A percentile compares a stretch with the other conserved stretches of the same genome.
Conservation (phyloP, 1,140 invertebrate genomes). For the Tyrophagus putrescentiae region DNA sequence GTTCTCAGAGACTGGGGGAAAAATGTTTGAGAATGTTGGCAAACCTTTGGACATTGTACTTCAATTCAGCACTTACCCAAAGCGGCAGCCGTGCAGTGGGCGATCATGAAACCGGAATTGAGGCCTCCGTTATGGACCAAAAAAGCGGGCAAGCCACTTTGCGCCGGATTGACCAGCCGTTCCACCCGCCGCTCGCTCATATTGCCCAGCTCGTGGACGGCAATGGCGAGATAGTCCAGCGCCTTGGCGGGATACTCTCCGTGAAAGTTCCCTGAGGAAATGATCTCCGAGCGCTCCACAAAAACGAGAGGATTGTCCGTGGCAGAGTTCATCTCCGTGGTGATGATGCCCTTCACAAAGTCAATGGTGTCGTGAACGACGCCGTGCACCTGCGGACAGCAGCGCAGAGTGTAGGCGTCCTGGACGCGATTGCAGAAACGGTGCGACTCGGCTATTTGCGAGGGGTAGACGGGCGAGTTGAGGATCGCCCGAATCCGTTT, state of each 20-base stretch:
- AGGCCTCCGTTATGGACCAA: slow-evolving; percentile 52
- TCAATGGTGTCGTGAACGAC: slow-evolving; percentile 54
- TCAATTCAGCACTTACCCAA: too few species aligned
- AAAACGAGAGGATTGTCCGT: slow-evolving; percentile 60
- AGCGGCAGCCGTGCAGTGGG: slow-evolving; percentile 54
- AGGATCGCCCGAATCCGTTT: slow-evolving; percentile 45
- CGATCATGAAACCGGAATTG: slow-evolving; percentile 61
- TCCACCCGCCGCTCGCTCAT: slow-evolving; percentile 56
- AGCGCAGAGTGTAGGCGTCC: slow-evolving; percentile 56
- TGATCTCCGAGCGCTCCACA: slow-evolving; percentile 49
- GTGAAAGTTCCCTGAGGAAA: slow-evolving; percentile 54
- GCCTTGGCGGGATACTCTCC: slow-evolving; percentile 61
- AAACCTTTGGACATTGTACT: not conserved
- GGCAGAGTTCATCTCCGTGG: slow-evolving; percentile 53
- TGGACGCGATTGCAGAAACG: slow-evolving; percentile 54
- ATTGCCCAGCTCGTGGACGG: slow-evolving; percentile 51
- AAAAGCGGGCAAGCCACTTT: slow-evolving; percentile 53
- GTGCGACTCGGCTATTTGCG: slow-evolving; percentile 55
- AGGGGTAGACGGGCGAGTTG: slow-evolving; percentile 50
- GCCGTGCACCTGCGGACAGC: slow-evolving; percentile 53
- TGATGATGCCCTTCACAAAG: slow-evolving; percentile 47
- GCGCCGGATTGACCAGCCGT: slow-evolving; percentile 51
- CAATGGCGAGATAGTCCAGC: slow-evolving; percentile 55
- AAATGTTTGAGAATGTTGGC: slow-evolving; percentile 7
- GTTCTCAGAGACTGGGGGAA: slow-evolving; percentile 47